Base-by-base conservation (phyloP, 1,140 invertebrate species). In the Acromyrmex charruanus region DNA sequence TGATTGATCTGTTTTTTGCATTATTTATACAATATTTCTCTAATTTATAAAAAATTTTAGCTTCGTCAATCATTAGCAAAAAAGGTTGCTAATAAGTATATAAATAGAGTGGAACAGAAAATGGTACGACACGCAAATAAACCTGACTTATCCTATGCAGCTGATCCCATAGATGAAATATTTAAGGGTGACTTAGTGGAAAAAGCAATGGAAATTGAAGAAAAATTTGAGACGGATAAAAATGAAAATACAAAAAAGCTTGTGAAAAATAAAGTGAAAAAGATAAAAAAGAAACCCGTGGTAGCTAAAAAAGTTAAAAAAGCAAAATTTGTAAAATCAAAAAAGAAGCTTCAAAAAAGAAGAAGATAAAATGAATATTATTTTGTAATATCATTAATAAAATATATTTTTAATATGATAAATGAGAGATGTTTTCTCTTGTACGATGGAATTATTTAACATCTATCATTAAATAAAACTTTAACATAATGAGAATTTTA, bases 101-200 rank as follows among this genome's bases (percentile, higher is more conserved):
- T 97, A 28, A 97, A 97, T 84, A 96, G 97, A 89, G 95, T 98
- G 53, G 96, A 98, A 89, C 97, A 98, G 88, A 99, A 99, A 95
- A 96, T 97, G 35, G 95, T 96, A n/a, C 96, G 96, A 90, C 96
- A 97, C 92, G 96, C 96, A 5, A 97, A 96, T 10, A 97, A 96
- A 91, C 97, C 98, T 5, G 96, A 97, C 89, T 95, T 96, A 77
- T 96, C 97, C 1, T 98, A 98, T 91, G 93, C 96, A 16, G 89
- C 96, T 2, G 96, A 97, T 91, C 96, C 96, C 2, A 92, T 96
- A n/a, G 96, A 97, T 92, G 96, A 97, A 63, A 96, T 97, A 71
- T 97, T 97, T 84, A 94, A 96, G 90, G 96, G 96, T 51, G 96
- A 97, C 91, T 93, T 95, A 16, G 51, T 96, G 39, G 93, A 96